Evolutionary conservation across 2,888 invertebrate species (phyloP), one percentile per base, ranked within the genome.

Genomic region (Meliscaeva auricollis): DNA sequence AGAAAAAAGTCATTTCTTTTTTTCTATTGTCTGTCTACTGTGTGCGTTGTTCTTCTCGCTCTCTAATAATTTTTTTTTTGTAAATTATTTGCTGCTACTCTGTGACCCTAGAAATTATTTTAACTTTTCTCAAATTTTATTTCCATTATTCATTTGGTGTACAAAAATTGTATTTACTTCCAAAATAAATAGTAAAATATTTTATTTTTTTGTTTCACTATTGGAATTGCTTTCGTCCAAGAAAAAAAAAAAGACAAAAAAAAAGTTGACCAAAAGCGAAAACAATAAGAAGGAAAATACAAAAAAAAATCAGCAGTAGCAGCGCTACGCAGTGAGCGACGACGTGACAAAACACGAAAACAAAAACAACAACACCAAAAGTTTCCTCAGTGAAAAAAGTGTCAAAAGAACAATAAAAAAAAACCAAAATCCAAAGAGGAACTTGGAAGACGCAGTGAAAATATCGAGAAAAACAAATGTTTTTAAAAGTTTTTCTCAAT

Each of bases 21-120:
- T 66, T 66, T 66, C 66, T 66, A 66, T 66, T 66, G 66, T 66
- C 64, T 60, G 73, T 73, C 77, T 83, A 64, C 38, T 46, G 32
- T 80, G 76, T 85, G 76, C 85, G 76, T 80, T 84, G 75, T 84
- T 76, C 84, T 50, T 80, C 84, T 69, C 70, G 74, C 64, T 77
- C 83, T 77, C 72, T 72, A 73, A 38, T 22, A 11, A 11, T 52
- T 50, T 62, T 44, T 56, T 30, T 46, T 62, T 30, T 7, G 9
- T 1, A 11, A 11, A 11, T 22, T 54, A 54, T 54, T 69, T 72
- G 60, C 70, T 80, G 79, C 69, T 72, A 72, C 52, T 74, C 15
- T 62, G 76, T 69, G 73, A 84, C 68, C 58, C 75, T 44, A 74
- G 54, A 72, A 69, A 66, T 62, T 69, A 58, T 46, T 50, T 35